phyloP scores from a whole-genome alignment of 2,797 vertebrate species.

The Poecilia wingei region DNA sequence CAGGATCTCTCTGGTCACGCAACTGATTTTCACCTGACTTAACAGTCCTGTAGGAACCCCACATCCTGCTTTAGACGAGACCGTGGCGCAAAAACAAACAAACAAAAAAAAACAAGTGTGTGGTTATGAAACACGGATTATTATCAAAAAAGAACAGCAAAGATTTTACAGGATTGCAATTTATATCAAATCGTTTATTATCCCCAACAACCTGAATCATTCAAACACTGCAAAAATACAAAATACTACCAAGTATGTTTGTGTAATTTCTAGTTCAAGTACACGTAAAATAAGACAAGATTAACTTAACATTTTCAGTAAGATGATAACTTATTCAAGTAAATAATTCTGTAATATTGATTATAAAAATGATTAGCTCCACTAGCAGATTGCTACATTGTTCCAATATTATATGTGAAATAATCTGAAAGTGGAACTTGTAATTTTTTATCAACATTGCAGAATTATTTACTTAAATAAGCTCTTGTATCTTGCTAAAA shows the following conservation, averaged over 20 bases:
- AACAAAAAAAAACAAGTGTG: background rate
- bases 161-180: constrained; percentile 13
- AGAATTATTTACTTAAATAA: too few species aligned
- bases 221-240: constrained; percentile 32
- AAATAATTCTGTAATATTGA: too few species aligned
- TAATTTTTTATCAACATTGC: too few species aligned
- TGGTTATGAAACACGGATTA: background rate
- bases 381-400: too few species aligned
- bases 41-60: constrained; percentile 29
- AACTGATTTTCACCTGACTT: constrained; percentile 72
- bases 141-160: constrained; percentile 13
- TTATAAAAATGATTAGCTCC: too few species aligned
- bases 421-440: too few species aligned
- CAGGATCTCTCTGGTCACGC: constrained; percentile 36
- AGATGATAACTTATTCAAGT: too few species aligned
- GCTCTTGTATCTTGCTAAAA: too few species aligned
- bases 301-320: too few species aligned
- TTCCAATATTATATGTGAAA: too few species aligned
- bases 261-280: too few species aligned
- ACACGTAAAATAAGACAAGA: too few species aligned
- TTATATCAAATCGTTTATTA: constrained; percentile 50
- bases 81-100: constrained; percentile 48
- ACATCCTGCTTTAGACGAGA: constrained; percentile 75
- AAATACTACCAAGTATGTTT: background rate
- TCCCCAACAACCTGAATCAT: background rate